Evolutionary conservation across 2,113 vertebrate species (phyloP), one percentile per base, ranked within the genome.

Genomic region (Anhinga rufa): DNA sequence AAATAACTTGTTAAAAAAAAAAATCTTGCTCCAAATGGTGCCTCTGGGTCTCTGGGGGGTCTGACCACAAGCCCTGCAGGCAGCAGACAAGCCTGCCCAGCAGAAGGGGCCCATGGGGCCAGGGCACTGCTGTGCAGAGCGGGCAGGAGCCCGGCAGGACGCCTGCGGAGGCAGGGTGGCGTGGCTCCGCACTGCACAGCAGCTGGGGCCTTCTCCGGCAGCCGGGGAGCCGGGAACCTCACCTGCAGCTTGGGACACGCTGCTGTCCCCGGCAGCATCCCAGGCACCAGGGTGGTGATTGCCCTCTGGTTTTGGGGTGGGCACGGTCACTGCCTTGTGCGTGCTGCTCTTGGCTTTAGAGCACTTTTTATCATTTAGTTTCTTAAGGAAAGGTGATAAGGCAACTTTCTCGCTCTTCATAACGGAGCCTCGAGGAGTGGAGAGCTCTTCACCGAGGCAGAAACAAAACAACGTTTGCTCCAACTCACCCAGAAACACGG

Each of bases 401-500:
- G 18, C 21, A 74, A 49, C 62, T 70, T 88, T 48, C 51, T 26
- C 25, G 2, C 60, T 64, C 61, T 22, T 46, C 9, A 3, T 18
- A 32, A 17, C 16, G 62, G 69, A 64, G 28, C 17, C 44, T 32
- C 0, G 3, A 49, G 85, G 31, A 19, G 51, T 1, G 3, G 32
- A 44, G 68, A n/a, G 64, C 58, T 83, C 86, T 72, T 42, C 11
- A 6, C 26, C 0, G 2, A 18, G 64, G 29, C n/a, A 86, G 71
- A 25, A 55, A 8, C 2, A 14, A 29, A 60, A 17, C 8, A 4
- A 14, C 0, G 0, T 29, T 66, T 46, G 24, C 31, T 46, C 13
- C 29, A 7, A 17, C 1, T 68, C 52, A 8, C 42, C 22, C 78
- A 21, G 22, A 26, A 65, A 44, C 3, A 0, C 0, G 0, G 18